phyloP scores from a whole-genome alignment of 1,140 invertebrate genomes.

The Yoshiicerus persimilis region DNA sequence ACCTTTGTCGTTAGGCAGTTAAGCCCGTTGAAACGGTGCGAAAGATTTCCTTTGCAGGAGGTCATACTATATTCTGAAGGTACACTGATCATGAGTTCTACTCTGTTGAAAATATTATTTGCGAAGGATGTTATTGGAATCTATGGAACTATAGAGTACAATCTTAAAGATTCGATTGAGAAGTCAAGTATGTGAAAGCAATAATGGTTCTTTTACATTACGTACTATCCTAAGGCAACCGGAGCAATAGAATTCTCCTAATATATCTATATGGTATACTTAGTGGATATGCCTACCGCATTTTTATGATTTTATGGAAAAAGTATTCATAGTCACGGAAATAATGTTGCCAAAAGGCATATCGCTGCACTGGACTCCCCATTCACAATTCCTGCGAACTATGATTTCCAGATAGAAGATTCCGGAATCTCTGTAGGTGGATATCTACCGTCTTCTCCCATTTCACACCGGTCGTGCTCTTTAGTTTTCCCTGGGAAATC shows the following conservation, averaged over 20 bases:
- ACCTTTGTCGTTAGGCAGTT: background rate
- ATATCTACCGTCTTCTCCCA: no score
- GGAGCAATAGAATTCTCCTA: background rate
- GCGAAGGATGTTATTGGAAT: background rate
- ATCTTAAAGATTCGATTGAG: background rate
- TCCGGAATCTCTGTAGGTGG: background rate
- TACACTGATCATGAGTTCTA: background rate
- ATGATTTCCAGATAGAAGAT: background rate
- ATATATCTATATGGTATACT: background rate
- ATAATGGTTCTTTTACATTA: background rate
- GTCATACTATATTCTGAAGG: background rate
- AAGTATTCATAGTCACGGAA: background rate
- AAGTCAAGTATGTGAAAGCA: background rate
- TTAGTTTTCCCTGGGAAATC: no score
- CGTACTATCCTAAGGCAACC: background rate
- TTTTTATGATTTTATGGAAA: background rate
- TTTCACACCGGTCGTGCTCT: no score
- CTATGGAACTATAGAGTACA: background rate
- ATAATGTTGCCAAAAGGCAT: background rate
- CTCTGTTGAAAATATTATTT: background rate
- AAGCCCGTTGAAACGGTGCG: background rate
- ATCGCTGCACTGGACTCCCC: background rate
- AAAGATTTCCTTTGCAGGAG: background rate
- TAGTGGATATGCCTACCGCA: background rate
- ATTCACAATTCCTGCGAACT: no score